Evolutionary conservation across 92 coral and sea anemone species (phyloP).

Genomic region (Phenganax subtilis): DNA sequence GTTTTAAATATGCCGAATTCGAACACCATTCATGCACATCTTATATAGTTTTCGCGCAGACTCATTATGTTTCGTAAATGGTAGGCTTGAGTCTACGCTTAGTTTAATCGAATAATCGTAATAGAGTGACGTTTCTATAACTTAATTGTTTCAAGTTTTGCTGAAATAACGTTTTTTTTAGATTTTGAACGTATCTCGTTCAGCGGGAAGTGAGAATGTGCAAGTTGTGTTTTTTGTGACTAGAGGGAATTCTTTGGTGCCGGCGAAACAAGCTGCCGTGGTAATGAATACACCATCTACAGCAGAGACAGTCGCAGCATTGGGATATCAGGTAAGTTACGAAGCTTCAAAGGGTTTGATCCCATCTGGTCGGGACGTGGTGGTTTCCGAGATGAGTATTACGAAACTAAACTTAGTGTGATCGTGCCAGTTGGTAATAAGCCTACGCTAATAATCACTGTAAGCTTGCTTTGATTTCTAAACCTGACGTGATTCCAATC

Average conservation of each 20-base stretch:
- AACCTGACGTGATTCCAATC: no score
- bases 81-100: no score
- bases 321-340: constrained; percentile 15
- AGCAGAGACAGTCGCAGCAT: constrained; percentile 8
- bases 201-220: neutral
- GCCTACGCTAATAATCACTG: neutral
- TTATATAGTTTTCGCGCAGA: no score
- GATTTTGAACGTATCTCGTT: constrained; percentile 13
- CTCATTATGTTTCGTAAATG: no score
- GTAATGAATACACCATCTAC: constrained; percentile 8
- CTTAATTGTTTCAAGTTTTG: neutral
- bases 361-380: no score
- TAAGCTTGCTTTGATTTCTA: neutral
- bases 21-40: no score
- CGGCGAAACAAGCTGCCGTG: constrained; percentile 11
- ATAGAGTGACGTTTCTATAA: neutral
- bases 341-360: no score
- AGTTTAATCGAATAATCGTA: no score
- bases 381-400: no score
- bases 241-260: neutral
- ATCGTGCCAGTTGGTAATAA: no score
- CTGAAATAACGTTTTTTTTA: neutral
- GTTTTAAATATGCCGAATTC: no score
- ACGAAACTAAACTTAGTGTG: no score
- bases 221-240: neutral